Percentiles rank a stretch among this genome's conserved stretches.
Evolutionary conservation across 2,113 vertebrate genomes (phyloP).

Genomic region (Plotosus lineatus): DNA sequence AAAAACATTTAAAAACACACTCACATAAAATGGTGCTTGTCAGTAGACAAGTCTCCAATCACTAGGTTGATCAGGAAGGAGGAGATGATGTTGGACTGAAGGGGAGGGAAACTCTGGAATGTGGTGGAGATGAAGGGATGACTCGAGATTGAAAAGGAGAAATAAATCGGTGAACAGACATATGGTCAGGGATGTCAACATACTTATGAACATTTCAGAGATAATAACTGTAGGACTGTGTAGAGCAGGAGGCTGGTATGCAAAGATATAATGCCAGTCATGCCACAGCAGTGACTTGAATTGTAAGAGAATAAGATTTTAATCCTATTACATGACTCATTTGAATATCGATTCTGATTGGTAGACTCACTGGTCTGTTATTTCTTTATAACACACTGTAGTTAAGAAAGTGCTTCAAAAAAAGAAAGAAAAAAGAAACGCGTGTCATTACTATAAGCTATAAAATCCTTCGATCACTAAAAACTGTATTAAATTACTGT

Average conservation of each 20-base stretch:
- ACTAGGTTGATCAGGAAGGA: background rate
- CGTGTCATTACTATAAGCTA: too few relatives aligned
- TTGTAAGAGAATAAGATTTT: background rate
- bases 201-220: background rate
- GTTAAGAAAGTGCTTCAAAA: too few relatives aligned
- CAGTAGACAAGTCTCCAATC: constrained; percentile 22
- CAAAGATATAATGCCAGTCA: background rate
- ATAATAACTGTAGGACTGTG: background rate
- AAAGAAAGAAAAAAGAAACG: too few relatives aligned
- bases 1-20: background rate
- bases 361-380: too few relatives aligned
- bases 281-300: background rate
- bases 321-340: too few relatives aligned
- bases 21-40: constrained; percentile 23
- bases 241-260: background rate
- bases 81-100: constrained; percentile 29
- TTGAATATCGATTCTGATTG: too few relatives aligned
- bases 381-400: too few relatives aligned
- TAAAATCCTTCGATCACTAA: too few relatives aligned
- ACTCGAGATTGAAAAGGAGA: constrained; percentile 41
- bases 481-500: too few relatives aligned
- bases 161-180: background rate
- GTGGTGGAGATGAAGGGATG: constrained; percentile 20
- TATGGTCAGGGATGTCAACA: background rate
- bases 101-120: constrained; percentile 1